These are phyloP conservation scores for Oikopleura vanhoeffeni DNA, from an alignment of 23 tunicate genomes.

Conservation along the genomic window DNA sequence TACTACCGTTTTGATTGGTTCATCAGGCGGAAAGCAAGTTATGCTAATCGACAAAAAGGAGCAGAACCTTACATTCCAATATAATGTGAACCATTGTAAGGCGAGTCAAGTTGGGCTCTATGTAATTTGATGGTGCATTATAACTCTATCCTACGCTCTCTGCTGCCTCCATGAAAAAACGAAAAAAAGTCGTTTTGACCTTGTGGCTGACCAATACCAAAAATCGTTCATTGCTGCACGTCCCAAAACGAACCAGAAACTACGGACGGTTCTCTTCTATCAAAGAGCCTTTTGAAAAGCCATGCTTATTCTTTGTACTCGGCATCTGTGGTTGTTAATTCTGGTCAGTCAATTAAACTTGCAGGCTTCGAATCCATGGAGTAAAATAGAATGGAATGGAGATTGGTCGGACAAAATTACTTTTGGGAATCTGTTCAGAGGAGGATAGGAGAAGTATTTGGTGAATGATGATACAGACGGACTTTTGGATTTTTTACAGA, in stretches of 20 bases:
- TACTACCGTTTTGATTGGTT: too few relatives aligned
- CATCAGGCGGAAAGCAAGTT: too few relatives aligned
- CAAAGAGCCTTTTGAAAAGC: not conserved
- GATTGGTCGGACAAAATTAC: not conserved
- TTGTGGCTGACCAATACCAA: not conserved
- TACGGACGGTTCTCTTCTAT: not conserved
- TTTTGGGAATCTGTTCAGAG: not conserved
- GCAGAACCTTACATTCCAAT: too few relatives aligned
- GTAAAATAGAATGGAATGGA: not conserved
- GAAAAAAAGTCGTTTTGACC: not conserved
- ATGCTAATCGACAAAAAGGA: too few relatives aligned
- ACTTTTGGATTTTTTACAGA: not conserved
- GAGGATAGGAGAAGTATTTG: not conserved
- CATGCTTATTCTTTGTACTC: slow-evolving; percentile 4
- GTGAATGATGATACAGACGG: not conserved
- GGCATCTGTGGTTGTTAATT: too few relatives aligned
- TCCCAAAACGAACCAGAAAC: not conserved
- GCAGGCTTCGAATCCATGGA: not conserved
- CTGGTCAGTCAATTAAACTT: too few relatives aligned
- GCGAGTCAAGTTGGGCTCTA: not conserved
- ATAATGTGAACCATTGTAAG: too few relatives aligned
- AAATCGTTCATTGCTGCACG: not conserved
- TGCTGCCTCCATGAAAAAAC: not conserved
- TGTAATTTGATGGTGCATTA: not conserved
- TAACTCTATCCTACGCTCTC: not conserved